phyloP scores from a whole-genome alignment of 2,113 vertebrate species.

The Hydropotes inermis region DNA sequence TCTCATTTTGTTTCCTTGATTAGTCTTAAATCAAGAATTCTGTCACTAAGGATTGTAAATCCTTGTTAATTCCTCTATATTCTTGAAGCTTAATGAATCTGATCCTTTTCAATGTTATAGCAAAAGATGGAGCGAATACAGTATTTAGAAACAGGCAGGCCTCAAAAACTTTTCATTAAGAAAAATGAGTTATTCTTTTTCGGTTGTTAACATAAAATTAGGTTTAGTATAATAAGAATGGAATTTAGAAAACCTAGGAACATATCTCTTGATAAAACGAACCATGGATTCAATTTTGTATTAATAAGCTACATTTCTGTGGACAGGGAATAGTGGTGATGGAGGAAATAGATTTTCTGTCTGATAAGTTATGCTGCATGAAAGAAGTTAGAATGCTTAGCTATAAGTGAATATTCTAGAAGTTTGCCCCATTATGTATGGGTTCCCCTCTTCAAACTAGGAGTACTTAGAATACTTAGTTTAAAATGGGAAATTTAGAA shows the following conservation, averaged over 20 bases:
- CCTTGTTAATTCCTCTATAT: not conserved
- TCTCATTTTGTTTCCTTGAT: constrained; percentile 21
- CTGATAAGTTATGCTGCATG: not conserved
- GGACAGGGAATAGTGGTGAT: too few species aligned
- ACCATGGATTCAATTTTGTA: not conserved
- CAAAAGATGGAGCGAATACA: not conserved
- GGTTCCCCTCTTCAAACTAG: not conserved
- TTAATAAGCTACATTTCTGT: not conserved
- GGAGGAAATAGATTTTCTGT: not conserved
- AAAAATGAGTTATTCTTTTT: not conserved
- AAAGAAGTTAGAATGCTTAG: not conserved
- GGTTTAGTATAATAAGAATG: not conserved
- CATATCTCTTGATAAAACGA: not conserved
- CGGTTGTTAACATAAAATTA: not conserved
- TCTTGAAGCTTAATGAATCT: constrained; percentile 5
- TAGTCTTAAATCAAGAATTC: constrained; percentile 40
- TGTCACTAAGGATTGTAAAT: not conserved
- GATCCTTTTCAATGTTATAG: not conserved
- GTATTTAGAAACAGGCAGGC: not conserved
- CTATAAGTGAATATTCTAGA: not conserved
- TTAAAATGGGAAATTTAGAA: not conserved
- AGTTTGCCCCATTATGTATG: not conserved
- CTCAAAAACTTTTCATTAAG: not conserved
- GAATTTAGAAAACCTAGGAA: not conserved
- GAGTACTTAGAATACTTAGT: not conserved